Evolutionary conservation across 2,888 invertebrate species (phyloP).

Genomic region (Noctua comes): DNA sequence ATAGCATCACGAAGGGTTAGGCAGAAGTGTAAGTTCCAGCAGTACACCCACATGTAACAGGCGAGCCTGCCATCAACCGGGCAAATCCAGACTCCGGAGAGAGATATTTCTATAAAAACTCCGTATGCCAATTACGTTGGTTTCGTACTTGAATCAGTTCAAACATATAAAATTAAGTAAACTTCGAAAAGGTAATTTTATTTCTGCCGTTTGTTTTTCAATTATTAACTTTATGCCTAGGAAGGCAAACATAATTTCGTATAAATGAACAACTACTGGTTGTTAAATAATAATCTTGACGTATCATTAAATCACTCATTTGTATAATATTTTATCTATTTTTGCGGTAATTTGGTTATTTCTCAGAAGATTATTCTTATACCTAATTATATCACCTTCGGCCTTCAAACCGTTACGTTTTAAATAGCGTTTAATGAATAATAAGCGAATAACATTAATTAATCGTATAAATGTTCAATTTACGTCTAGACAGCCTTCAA

Average conservation of each 20-base stretch:
- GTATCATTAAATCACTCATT: not conserved
- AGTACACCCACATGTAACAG: not conserved
- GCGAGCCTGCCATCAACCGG: not conserved
- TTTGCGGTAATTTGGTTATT: not conserved
- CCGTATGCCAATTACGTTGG: not conserved
- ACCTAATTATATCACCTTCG: not conserved
- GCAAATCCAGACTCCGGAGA: not conserved
- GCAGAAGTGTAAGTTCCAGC: not conserved
- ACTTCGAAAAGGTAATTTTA: not conserved
- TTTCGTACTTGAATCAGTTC: not conserved
- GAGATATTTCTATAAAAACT: not conserved
- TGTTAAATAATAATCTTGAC: constrained; percentile 6
- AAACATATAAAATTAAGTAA: not conserved
- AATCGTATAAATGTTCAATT: constrained; percentile 22
- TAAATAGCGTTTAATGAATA: constrained; percentile 15
- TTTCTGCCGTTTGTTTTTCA: not conserved
- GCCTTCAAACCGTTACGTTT: constrained; percentile 13
- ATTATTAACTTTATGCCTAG: not conserved
- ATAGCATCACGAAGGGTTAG: not conserved
- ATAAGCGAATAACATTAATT: constrained; percentile 28
- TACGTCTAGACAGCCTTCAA: constrained; percentile 35
- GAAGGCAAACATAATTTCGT: not conserved
- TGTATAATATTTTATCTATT: not conserved
- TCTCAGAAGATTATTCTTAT: not conserved
- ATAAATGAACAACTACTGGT: not conserved